These are phyloP conservation scores for Seriola aureovittata DNA, from an alignment of 2,113 vertebrate species.

Conservation along the genomic window DNA sequence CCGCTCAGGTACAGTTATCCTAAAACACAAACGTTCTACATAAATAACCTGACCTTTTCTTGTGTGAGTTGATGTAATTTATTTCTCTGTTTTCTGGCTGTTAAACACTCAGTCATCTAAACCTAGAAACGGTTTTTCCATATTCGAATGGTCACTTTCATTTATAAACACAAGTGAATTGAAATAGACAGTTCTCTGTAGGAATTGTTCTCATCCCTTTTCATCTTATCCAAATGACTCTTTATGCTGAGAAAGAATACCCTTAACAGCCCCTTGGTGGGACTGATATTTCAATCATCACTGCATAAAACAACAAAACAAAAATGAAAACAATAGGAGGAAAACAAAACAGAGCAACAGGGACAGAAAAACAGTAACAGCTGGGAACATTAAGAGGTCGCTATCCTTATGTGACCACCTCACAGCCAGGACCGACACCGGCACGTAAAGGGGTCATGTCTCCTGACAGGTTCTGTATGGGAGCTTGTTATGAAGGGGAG, in stretches of 20 bases:
- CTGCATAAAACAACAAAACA: background rate
- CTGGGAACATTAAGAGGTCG: constrained; percentile 20
- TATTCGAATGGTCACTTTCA: no score
- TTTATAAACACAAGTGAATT: background rate
- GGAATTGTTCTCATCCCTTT: constrained; percentile 22
- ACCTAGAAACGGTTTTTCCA: no score
- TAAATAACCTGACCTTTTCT: no score
- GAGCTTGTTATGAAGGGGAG: no score
- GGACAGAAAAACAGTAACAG: background rate
- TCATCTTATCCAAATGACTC: constrained; percentile 1
- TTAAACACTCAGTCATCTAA: no score
- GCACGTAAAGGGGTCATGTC: background rate
- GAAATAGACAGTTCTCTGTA: background rate
- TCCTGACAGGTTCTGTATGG: background rate
- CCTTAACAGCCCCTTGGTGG: background rate
- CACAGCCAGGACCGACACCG: background rate
- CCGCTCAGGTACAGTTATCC: no score
- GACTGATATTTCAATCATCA: constrained; percentile 31
- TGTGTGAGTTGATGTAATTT: no score
- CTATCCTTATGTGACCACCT: background rate
- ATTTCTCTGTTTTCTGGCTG: no score
- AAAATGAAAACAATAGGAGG: constrained; percentile 10
- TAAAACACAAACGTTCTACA: no score
- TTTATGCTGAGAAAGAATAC: constrained; percentile 14
- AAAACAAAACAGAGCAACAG: constrained; percentile 4